Conservation (phyloP, 2,113 vertebrate genomes). For the Sinocyclocheilus anophthalmus region DNA sequence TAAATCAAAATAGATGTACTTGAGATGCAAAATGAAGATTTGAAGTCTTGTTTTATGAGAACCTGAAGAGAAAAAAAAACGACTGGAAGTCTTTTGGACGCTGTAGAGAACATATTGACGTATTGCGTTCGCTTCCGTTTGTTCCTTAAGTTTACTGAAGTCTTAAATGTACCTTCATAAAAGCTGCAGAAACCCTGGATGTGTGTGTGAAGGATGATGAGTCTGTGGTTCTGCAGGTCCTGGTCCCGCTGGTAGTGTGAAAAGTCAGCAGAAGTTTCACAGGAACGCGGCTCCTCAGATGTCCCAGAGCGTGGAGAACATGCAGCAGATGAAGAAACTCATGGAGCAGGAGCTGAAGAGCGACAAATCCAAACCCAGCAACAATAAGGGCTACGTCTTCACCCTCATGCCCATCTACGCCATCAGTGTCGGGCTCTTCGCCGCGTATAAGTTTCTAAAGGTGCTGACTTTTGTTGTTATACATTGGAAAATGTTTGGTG, state of each 20-base stretch:
- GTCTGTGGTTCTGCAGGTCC: slow-evolving; percentile 48
- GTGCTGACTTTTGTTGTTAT: slow-evolving; percentile 59
- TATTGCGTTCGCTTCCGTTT: too few species aligned
- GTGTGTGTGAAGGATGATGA: neutral
- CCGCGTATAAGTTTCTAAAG: slow-evolving; percentile 88
- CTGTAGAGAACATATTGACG: too few species aligned
- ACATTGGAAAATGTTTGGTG: too few species aligned
- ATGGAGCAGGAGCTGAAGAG: slow-evolving; percentile 84
- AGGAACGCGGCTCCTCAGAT: slow-evolving; percentile 62
- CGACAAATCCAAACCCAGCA: slow-evolving; percentile 78
- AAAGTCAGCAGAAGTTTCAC: slow-evolving; percentile 64
- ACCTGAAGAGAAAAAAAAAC: too few species aligned
- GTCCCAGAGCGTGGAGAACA: slow-evolving; percentile 67
- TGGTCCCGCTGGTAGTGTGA: slow-evolving; percentile 42
- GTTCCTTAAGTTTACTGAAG: too few species aligned
- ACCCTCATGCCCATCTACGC: slow-evolving; percentile 88
- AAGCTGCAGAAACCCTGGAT: neutral
- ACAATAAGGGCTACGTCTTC: slow-evolving; percentile 82
- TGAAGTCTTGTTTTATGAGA: too few species aligned
- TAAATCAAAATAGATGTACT: too few species aligned
- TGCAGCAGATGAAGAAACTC: slow-evolving; percentile 84
- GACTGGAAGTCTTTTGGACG: too few species aligned
- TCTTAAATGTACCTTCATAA: too few species aligned
- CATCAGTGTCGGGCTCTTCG: slow-evolving; percentile 86
- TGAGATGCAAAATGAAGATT: too few species aligned